A percentile compares a stretch with the other conserved stretches of the same genome.
Evolutionary conservation across 2,113 vertebrate species (phyloP).

Genomic region (Phoxinus phoxinus): DNA sequence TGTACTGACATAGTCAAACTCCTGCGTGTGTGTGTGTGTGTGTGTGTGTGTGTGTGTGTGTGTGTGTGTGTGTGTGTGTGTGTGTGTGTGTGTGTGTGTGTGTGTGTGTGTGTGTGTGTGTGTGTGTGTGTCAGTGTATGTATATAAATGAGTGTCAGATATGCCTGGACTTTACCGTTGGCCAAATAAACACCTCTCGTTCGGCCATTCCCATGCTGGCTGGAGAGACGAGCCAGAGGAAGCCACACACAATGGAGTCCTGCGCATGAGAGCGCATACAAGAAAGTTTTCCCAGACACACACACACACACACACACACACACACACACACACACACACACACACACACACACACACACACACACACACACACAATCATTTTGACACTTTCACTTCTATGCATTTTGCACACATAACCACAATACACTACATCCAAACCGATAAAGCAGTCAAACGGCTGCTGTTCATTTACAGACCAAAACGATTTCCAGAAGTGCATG

Average conservation of each 20-base stretch:
- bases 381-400: constrained; percentile 26
- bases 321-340: constrained; percentile 40
- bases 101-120: constrained; percentile 27
- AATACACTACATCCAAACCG: background rate
- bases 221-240: constrained; percentile 57
- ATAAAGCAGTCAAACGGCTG: background rate
- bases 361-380: constrained; percentile 36
- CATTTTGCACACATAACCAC: background rate
- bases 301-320: constrained; percentile 43
- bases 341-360: constrained; percentile 42
- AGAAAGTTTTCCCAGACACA: constrained; percentile 59
- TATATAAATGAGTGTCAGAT: constrained; percentile 53
- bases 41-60: constrained; percentile 27
- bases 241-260: constrained; percentile 59
- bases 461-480: background rate
- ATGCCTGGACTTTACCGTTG: constrained; percentile 56
- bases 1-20: background rate
- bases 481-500: background rate
- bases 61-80: constrained; percentile 28
- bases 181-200: constrained; percentile 56
- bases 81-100: background rate
- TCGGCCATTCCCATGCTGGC: constrained; percentile 54
- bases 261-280: constrained; percentile 58
- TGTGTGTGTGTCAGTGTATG: constrained; percentile 30
- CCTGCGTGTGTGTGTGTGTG: background rate